Base-by-base conservation (phyloP, 2,797 vertebrate species). In the Nannoperca obscura region DNA sequence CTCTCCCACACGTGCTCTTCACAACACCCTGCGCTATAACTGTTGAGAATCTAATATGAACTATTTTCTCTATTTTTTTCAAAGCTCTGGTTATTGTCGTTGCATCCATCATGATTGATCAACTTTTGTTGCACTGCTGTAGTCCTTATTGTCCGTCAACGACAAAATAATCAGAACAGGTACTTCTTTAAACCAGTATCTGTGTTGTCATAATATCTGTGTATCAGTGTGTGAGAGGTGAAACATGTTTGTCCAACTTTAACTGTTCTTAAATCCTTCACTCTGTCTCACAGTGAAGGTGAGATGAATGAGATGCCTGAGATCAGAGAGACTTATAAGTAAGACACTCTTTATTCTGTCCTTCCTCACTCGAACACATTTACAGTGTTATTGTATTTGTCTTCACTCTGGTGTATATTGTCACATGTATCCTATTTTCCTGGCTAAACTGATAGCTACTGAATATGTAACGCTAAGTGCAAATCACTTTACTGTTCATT, bases 61-160 rank as follows among this genome's bases (percentile, higher is more conserved):
- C 11, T 1, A 12, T 14, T 6, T 22, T 6, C 34, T 4, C 0
- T 47, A 9, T 36, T 64, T 11, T 10, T 53, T 62, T 63, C 50
- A 27, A 20, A 82, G 24, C 24, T 27, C 2, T 27, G 24, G 24
- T 27, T 27, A 27, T 27, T 27, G 2, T 2, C 24, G 24, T 3
- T 19, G 22, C 6, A 4, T 2, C 19, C 5, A 0, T 2, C 2
- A 5, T 19, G 14, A 2, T 30, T 2, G n/a, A n/a, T n/a, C n/a
- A n/a, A 1, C 8, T 20, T 1, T 53, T 34, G 7, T 60, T 14
- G 14, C 5, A 2, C 19, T 0, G 17, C 24, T 32, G 27, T 3
- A 4, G 8, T 36, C 8, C 1, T 69, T 15, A 0, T 1, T 12
- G 1, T 17, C 1, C 0, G 27, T 38, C 6, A 8, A 10, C 36